Conservation (phyloP, 2,797 vertebrate genomes). For the Macroramphosus scolopax region DNA sequence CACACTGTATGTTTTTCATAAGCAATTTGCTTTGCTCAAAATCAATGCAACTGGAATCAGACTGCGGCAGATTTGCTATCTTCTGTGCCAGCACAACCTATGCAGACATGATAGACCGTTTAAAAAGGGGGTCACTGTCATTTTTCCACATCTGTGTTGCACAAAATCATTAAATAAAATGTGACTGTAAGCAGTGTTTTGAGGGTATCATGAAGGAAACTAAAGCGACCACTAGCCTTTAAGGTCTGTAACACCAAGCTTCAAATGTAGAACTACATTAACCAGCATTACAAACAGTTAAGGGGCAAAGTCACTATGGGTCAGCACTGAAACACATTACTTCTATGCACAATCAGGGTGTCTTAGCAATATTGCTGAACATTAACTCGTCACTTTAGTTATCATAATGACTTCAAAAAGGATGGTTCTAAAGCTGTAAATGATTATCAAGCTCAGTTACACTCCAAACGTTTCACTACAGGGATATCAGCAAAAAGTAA, state of each 20-base stretch:
- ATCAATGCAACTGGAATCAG: conserved; percentile 75
- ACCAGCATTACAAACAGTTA: conserved; percentile 5
- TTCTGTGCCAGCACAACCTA: conserved; percentile 52
- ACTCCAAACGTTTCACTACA: conserved; percentile 1
- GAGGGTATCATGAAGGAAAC: conserved; percentile 21
- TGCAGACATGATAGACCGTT: conserved; percentile 56
- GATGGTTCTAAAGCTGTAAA: conserved; percentile 17
- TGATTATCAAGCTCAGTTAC: conserved; percentile 25
- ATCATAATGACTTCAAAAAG: conserved; percentile 14
- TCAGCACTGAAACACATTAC: conserved; percentile 4
- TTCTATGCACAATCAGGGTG: not conserved
- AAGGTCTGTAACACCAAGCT: conserved; percentile 2
- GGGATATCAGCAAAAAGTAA: too few species aligned
- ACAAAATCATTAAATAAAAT: too few species aligned
- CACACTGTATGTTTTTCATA: conserved; percentile 68
- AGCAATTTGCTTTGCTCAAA: conserved; percentile 70
- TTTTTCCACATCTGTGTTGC: conserved; percentile 23
- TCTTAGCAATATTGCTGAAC: conserved; percentile 19
- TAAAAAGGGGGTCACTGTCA: conserved; percentile 56
- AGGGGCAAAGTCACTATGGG: conserved; percentile 13
- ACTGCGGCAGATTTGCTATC: conserved; percentile 73
- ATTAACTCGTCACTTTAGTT: conserved; percentile 37
- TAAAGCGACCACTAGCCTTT: conserved; percentile 5
- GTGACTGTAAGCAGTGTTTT: conserved; percentile 3
- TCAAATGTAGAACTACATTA: not conserved